Percentiles rank a stretch among this genome's conserved stretches.
Conservation (phyloP, 53 echinoderm and acorn worm genomes). For the Glandiceps talaboti region DNA sequence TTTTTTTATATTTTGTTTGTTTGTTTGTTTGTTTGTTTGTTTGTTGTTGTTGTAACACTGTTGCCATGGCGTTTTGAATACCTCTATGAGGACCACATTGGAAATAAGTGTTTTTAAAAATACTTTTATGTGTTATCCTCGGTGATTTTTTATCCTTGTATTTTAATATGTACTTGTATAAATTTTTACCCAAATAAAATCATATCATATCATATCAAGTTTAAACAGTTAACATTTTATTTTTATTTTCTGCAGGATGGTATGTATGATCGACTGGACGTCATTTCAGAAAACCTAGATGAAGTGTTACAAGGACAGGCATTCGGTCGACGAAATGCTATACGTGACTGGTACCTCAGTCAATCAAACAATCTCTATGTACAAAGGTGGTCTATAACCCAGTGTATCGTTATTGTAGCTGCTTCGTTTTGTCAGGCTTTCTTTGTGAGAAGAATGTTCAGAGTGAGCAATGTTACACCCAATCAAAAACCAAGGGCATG, state of each 20-base stretch:
- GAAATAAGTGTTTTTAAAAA: no score
- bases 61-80: no score
- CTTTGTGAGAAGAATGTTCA: constrained; percentile 33
- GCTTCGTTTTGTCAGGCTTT: constrained; percentile 33
- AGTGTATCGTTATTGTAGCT: constrained; percentile 34
- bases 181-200: no score
- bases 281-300: neutral
- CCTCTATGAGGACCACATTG: no score
- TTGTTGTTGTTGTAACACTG: no score
- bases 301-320: neutral
- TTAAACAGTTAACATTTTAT: no score
- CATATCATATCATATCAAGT: no score
- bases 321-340: neutral
- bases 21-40: no score
- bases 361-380: neutral
- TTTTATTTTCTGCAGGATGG: neutral
- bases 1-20: no score
- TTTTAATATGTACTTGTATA: no score
- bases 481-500: constrained; percentile 34
- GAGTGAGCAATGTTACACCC: constrained; percentile 26
- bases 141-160: no score
- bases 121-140: no score
- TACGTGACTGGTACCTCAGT: neutral
- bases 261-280: neutral
- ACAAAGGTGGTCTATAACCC: constrained; percentile 36